Conservation (phyloP, 2,888 invertebrate species). For the Xestoiulus laeticollis region DNA sequence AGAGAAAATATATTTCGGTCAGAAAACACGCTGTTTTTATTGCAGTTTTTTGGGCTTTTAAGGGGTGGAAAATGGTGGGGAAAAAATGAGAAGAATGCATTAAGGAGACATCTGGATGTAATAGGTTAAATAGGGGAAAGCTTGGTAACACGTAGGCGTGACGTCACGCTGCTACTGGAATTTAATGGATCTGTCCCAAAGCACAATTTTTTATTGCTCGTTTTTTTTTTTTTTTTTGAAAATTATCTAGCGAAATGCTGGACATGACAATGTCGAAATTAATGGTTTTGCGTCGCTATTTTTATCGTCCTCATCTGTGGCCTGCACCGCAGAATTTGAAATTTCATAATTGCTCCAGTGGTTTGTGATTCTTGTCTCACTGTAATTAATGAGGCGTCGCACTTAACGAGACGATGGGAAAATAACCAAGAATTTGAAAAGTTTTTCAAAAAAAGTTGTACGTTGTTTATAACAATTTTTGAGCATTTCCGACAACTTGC, state of each 20-base stretch:
- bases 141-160: background rate
- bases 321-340: background rate
- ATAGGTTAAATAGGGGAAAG: background rate
- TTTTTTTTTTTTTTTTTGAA: background rate
- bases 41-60: constrained; percentile 34
- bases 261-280: constrained; percentile 4
- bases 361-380: background rate
- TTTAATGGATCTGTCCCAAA: constrained; percentile 20
- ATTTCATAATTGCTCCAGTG: background rate
- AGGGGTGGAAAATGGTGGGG: background rate
- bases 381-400: constrained; percentile 34
- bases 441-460: background rate
- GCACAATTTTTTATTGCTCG: background rate
- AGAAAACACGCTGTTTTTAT: constrained; percentile 33
- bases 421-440: background rate
- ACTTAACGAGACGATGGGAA: background rate
- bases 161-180: constrained; percentile 7
- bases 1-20: constrained; percentile 16
- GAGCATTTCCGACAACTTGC: background rate
- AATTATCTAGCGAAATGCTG: background rate
- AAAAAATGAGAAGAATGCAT: background rate
- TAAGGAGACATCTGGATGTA: background rate
- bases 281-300: background rate
- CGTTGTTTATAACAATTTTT: background rate
- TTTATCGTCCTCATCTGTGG: constrained; percentile 27